phyloP scores from a whole-genome alignment of 2,797 vertebrate species.

The Phalloptychus januarius region DNA sequence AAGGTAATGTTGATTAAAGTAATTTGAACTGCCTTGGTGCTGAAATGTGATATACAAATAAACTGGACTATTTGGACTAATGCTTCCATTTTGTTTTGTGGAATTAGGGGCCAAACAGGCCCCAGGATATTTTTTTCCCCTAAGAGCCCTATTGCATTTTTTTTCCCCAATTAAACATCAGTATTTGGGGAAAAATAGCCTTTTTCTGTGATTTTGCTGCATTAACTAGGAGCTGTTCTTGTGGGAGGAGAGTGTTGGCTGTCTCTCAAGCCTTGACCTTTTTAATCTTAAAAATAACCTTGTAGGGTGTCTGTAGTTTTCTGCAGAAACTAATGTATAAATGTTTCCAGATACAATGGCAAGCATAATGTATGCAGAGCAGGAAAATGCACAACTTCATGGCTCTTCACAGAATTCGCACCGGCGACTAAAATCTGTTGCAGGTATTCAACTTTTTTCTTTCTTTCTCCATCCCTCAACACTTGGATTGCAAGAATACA shows the following conservation, averaged over 20 bases:
- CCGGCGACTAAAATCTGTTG: slow-evolving; percentile 67
- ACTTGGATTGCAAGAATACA: not conserved
- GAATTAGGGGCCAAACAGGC: too few relatives aligned
- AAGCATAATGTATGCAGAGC: slow-evolving; percentile 56
- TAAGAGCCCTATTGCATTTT: not conserved
- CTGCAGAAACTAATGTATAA: not conserved
- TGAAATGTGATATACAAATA: too few relatives aligned
- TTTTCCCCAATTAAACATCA: too few relatives aligned
- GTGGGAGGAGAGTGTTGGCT: not conserved
- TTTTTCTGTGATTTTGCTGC: too few relatives aligned
- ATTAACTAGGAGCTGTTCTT: not conserved
- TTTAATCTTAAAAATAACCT: too few relatives aligned
- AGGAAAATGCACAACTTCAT: slow-evolving; percentile 60
- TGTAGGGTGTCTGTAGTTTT: not conserved
- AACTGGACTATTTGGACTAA: not conserved
- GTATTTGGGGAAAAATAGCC: too few relatives aligned
- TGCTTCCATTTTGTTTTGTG: not conserved
- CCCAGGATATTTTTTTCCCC: not conserved
- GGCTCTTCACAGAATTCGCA: slow-evolving; percentile 54
- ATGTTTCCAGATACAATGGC: slow-evolving; percentile 63
- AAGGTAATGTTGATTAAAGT: too few relatives aligned
- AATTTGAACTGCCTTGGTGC: too few relatives aligned
- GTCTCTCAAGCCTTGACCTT: not conserved
- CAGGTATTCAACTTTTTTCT: slow-evolving; percentile 50
- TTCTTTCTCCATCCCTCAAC: accelerated